Base-by-base conservation (phyloP, 2,888 invertebrate genomes). In the Bimastos eiseni region DNA sequence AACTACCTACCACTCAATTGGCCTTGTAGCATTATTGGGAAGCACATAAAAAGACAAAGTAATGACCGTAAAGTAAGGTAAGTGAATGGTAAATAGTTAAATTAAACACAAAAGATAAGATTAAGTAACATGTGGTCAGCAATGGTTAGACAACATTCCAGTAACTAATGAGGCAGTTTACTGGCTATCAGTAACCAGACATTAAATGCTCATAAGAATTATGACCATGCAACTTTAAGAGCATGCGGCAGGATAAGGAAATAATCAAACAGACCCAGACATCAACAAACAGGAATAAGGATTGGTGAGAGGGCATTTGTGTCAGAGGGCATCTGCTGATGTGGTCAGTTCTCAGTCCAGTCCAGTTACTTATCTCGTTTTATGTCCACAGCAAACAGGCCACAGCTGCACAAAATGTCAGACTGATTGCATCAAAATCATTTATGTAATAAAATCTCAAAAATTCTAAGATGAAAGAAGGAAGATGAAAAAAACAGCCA, bases 201-300 rank as follows among this genome's bases (percentile, higher is more conserved):
- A 70, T 11, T 70, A n/a, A n/a, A 70, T 70, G 70, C 17, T n/a
- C 13, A 24, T 55, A 55, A 55, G 30, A 24, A 70, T 70, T 6
- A 24, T 13, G 24, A 70, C n/a, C 70, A 70, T 11, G 8, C 70
- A 11, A 70, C 49, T 70, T n/a, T n/a, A 70, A 70, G 70, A 55
- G 55, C 55, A 55, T 30, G 30, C 30, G n/a, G n/a, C n/a, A 70
- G n/a, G 70, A 70, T 70, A 70, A 70, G 70, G n/a, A 70, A 70
- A 30, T 8, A 70, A 70, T 70, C n/a, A 70, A 70, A 70, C 30
- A 70, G 70, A 8, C 1, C n/a, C 70, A 70, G 70, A 70, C 70
- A 70, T n/a, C 70, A 70, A n/a, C 70, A 70, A 70, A 70, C 70
- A 70, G 70, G 70, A 30, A 70, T 70, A n/a, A n/a, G 70, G 70